Conservation (phyloP, 2,888 invertebrate genomes). For the Temnothorax rugatulus region DNA sequence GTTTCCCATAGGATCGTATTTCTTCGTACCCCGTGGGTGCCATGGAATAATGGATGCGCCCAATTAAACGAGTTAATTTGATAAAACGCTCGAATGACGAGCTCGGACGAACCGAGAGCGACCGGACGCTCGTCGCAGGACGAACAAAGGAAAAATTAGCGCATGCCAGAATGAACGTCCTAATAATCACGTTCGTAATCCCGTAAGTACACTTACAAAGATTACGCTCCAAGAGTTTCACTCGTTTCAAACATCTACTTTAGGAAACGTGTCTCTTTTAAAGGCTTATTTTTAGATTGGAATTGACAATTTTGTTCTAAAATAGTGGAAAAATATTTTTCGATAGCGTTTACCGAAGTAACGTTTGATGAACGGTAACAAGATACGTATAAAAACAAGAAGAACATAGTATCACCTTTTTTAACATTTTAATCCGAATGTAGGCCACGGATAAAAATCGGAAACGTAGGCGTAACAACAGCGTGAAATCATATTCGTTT, state of each 20-base stretch:
- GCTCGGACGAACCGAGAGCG: conserved; percentile 37
- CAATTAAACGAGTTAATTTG: conserved; percentile 82
- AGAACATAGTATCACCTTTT: not conserved
- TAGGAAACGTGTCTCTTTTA: not conserved
- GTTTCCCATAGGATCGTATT: conserved; percentile 76
- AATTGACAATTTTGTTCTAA: not conserved
- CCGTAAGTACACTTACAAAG: conserved; percentile 18
- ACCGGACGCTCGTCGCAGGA: conserved; percentile 44
- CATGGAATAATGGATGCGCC: conserved; percentile 72
- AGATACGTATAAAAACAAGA: no score
- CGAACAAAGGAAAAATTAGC: conserved; percentile 66
- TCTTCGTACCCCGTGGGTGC: conserved; percentile 61
- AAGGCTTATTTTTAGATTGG: not conserved
- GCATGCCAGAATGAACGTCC: conserved; percentile 59
- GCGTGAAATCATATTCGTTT: not conserved
- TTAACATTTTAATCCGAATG: not conserved
- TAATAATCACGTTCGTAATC: conserved; percentile 62
- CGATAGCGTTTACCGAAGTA: not conserved
- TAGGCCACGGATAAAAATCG: not conserved
- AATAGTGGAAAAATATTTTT: not conserved
- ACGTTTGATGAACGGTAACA: not conserved
- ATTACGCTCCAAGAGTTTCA: conserved; percentile 24
- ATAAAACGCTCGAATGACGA: conserved; percentile 74
- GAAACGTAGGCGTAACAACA: not conserved
- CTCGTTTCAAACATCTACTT: not conserved